A percentile compares a stretch with the other conserved stretches of the same genome.
phyloP scores from a whole-genome alignment of 1,140 invertebrate genomes.

The Penaeus chinensis region DNA sequence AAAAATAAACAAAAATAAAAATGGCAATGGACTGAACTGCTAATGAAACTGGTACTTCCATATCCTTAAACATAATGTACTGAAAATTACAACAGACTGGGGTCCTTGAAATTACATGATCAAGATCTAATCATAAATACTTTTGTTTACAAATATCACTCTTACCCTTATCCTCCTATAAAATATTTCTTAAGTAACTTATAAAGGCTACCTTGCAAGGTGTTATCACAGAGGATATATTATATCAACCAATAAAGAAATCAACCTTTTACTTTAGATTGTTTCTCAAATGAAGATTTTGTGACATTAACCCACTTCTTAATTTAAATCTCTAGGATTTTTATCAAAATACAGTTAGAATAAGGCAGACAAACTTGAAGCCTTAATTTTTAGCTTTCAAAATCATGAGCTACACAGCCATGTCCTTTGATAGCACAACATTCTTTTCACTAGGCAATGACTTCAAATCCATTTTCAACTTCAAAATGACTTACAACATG shows the following conservation, averaged over 20 bases:
- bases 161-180: background rate
- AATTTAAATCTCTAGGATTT: no score
- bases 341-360: no score
- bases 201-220: background rate
- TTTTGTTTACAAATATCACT: background rate
- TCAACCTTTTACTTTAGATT: background rate
- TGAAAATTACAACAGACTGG: no score
- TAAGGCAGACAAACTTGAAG: no score
- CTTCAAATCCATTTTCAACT: slow-evolving; percentile 63
- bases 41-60: no score
- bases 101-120: no score
- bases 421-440: background rate
- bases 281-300: no score
- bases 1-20: no score
- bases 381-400: background rate
- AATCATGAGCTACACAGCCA: background rate
- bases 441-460: slow-evolving; percentile 36
- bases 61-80: no score
- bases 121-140: no score
- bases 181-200: background rate
- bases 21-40: no score
- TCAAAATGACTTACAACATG: slow-evolving; percentile 65
- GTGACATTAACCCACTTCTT: no score
- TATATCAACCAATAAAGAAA: background rate
- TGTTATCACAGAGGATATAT: background rate